A percentile compares a stretch with the other conserved stretches of the same genome.
phyloP scores from a whole-genome alignment of 2,888 invertebrate species.

The Mylabris sibirica region DNA sequence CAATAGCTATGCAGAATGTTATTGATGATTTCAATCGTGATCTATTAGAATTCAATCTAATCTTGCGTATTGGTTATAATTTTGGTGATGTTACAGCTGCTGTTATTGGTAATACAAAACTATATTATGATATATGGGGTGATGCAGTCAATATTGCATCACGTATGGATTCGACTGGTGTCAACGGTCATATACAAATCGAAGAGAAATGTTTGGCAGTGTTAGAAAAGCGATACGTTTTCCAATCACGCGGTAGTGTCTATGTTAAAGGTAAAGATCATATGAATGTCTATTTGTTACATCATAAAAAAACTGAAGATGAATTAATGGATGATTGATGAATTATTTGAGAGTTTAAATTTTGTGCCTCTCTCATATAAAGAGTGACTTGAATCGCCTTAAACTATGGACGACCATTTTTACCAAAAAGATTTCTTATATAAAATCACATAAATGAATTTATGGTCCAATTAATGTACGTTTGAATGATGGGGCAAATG shows the following conservation, averaged over 20 bases:
- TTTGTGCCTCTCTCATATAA: too few relatives aligned
- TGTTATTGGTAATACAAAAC: conserved; percentile 93
- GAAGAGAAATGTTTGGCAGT: conserved; percentile 78
- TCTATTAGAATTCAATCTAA: conserved; percentile 87
- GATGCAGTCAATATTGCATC: conserved; percentile 98
- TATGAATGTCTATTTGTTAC: conserved; percentile 87
- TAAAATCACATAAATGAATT: too few relatives aligned
- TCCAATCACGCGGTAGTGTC: conserved; percentile 91
- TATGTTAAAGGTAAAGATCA: conserved; percentile 97
- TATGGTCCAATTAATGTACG: not conserved
- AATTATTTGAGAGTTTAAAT: too few relatives aligned
- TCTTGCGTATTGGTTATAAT: conserved; percentile 88
- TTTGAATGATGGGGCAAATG: not conserved
- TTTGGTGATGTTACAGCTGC: conserved; percentile 96
- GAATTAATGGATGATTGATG: conserved; percentile 35
- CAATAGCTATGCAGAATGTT: conserved; percentile 87
- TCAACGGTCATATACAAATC: conserved; percentile 84
- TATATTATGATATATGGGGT: conserved; percentile 98
- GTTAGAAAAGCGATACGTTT: conserved; percentile 78
- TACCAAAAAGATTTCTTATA: conserved; percentile 1
- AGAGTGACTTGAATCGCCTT: conserved; percentile 5
- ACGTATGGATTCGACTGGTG: conserved; percentile 96
- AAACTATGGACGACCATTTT: not conserved
- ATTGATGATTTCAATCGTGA: conserved; percentile 89
- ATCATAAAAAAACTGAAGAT: conserved; percentile 62